Conservation (phyloP, 2,888 invertebrate genomes). For the Amitus sp. region DNA sequence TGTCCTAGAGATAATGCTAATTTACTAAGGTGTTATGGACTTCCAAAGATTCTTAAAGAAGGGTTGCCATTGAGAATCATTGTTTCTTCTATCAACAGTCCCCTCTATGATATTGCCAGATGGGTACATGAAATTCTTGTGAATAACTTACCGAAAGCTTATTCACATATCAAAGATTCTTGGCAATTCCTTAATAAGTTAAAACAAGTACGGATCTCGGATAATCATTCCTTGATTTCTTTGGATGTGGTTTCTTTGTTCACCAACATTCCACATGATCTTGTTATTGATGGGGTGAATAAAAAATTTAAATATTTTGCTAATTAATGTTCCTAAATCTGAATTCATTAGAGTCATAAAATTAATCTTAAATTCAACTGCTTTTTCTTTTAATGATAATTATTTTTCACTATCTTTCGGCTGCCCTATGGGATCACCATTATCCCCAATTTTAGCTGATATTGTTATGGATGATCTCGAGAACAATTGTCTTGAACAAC, state of each 20-base stretch:
- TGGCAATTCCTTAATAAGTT: not conserved
- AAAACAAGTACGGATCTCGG: not conserved
- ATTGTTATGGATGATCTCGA: conserved; percentile 9
- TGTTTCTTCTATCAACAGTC: conserved; percentile 9
- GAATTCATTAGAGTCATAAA: conserved; percentile 11
- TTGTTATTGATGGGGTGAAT: conserved; percentile 3
- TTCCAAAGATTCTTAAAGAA: conserved; percentile 14
- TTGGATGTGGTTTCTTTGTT: conserved; percentile 12
- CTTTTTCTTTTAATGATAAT: conserved; percentile 12
- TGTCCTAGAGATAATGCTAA: conserved; percentile 16
- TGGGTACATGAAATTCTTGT: conserved; percentile 7
- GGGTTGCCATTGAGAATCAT: conserved; percentile 5
- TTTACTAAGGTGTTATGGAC: conserved; percentile 13
- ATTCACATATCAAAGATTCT: conserved; percentile 7
- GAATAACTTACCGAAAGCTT: conserved; percentile 5
- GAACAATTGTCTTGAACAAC: not conserved
- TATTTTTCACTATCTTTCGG: conserved; percentile 14
- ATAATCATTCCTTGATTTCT: conserved; percentile 4
- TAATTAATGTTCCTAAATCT: conserved; percentile 5
- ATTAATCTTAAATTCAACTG: conserved; percentile 12
- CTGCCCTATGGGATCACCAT: conserved; percentile 8
- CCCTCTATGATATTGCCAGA: conserved; percentile 11
- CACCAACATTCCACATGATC: conserved; percentile 10
- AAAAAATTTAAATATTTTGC: conserved; percentile 8
- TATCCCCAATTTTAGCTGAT: conserved; percentile 7